phyloP scores from a whole-genome alignment of 2,113 vertebrate species.

The Bos taurus region DNA sequence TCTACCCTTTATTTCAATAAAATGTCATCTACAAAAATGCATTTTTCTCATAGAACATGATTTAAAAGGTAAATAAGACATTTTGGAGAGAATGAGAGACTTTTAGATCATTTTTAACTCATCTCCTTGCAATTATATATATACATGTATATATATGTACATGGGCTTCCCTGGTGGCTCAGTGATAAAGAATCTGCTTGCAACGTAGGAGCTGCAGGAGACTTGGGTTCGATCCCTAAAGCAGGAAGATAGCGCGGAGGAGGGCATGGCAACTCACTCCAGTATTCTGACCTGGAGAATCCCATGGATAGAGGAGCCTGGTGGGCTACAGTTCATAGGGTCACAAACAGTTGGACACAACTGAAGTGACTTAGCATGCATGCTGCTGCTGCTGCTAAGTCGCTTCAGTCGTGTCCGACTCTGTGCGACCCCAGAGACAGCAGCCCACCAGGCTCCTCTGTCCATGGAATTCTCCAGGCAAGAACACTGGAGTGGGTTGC shows the following conservation, averaged over 20 bases:
- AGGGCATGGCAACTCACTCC: not conserved
- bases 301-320: not conserved
- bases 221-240: not conserved
- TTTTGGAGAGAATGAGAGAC: not conserved
- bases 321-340: not conserved
- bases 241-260: accelerated
- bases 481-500: no score
- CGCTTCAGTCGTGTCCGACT: no score
- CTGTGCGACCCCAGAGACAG: no score
- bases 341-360: not conserved
- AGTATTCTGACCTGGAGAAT: not conserved
- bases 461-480: no score
- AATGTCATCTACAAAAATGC: not conserved
- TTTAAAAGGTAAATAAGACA: slow-evolving; percentile 32
- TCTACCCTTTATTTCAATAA: slow-evolving; percentile 17
- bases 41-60: slow-evolving; percentile 16
- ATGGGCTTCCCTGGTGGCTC: not conserved
- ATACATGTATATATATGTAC: not conserved
- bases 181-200: not conserved
- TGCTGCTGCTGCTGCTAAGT: not conserved
- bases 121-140: not conserved
- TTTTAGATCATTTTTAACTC: not conserved
- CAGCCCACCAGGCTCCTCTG: no score
- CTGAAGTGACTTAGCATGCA: not conserved
- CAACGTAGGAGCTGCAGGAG: accelerated